Evolutionary conservation across 2,113 vertebrate genomes (phyloP).

Genomic region (Sceloporus undulatus): DNA sequence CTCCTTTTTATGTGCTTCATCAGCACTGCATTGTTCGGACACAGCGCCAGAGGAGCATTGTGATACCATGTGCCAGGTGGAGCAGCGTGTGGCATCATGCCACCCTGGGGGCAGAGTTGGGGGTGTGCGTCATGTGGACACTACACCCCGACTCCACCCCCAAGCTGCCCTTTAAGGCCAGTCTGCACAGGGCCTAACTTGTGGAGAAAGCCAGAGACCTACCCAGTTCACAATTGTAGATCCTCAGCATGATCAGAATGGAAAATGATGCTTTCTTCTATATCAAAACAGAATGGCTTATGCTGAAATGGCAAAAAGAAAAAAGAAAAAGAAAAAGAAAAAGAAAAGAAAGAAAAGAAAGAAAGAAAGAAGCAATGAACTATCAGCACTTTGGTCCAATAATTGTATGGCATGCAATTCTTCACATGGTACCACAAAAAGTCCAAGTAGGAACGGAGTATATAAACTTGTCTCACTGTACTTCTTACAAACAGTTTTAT

Average conservation of each 20-base stretch:
- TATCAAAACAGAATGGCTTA: background rate
- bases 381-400: background rate
- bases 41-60: too few species aligned
- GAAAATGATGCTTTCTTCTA: background rate
- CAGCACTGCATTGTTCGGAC: too few species aligned
- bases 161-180: too few species aligned
- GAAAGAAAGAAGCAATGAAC: background rate
- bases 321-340: background rate
- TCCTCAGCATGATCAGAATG: background rate
- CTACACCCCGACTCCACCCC: too few species aligned
- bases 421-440: slow-evolving; percentile 15
- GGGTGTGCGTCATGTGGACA: too few species aligned
- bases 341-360: too few species aligned
- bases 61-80: too few species aligned
- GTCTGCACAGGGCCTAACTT: background rate
- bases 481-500: background rate
- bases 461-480: background rate
- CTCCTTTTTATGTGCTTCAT: too few species aligned
- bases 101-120: too few species aligned
- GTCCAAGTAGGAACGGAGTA: background rate
- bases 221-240: background rate
- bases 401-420: background rate
- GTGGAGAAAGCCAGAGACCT: background rate
- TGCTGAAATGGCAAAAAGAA: background rate
- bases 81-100: too few species aligned